Conservation (phyloP, 2,113 vertebrate species). For the Peromyscus leucopus region DNA sequence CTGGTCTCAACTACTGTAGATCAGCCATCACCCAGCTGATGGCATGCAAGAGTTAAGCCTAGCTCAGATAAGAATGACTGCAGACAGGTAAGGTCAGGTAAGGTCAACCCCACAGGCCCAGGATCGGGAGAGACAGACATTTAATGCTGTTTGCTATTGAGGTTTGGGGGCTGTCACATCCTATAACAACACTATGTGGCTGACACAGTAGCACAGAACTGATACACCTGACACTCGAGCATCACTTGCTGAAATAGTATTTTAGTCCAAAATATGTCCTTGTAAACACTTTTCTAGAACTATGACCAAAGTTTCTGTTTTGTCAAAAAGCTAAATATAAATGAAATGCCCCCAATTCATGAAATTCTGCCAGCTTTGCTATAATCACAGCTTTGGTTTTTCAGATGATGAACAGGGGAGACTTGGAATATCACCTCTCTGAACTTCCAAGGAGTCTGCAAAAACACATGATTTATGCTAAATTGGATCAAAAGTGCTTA, state of each 20-base stretch:
- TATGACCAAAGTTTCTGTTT: not conserved
- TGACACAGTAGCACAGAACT: not conserved
- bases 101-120: not conserved
- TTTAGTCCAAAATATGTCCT: not conserved
- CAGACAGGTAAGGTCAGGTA: not conserved
- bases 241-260: not conserved
- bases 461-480: not conserved
- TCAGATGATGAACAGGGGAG: not conserved
- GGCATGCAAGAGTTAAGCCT: not conserved
- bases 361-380: not conserved
- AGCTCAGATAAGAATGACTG: not conserved
- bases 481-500: not conserved
- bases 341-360: not conserved
- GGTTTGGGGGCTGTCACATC: not conserved
- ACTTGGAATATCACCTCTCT: constrained; percentile 23
- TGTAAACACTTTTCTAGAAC: not conserved
- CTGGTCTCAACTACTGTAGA: not conserved
- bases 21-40: not conserved
- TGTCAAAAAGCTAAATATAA: not conserved
- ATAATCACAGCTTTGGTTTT: not conserved
- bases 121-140: not conserved
- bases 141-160: not conserved
- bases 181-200: not conserved
- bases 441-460: not conserved
- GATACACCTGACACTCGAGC: not conserved